Evolutionary conservation across 92 coral and sea anemone genomes (phyloP).

Genomic region (Phymanthus crucifer): DNA sequence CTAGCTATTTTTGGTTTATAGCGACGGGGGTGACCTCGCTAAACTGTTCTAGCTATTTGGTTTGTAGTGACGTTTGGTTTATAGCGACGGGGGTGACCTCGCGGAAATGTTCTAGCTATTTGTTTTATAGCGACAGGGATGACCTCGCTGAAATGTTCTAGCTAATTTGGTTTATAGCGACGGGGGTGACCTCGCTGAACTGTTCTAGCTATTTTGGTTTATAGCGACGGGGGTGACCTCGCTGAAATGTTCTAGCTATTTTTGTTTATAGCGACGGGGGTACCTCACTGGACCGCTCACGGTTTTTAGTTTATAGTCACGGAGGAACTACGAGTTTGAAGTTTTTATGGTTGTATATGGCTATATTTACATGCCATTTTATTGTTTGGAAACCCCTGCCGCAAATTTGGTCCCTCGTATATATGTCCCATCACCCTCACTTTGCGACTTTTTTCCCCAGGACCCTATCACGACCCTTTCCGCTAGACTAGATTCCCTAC

Average conservation of each 20-base stretch:
- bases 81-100: background rate
- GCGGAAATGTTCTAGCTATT: background rate
- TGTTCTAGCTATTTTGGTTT: background rate
- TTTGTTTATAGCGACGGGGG: background rate
- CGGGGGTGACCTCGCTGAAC: background rate
- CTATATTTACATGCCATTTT: too few species aligned
- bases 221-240: background rate
- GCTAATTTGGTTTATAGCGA: background rate
- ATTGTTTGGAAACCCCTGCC: too few species aligned
- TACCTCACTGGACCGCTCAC: too few species aligned
- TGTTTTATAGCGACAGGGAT: background rate
- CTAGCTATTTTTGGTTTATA: background rate
- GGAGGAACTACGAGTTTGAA: too few species aligned
- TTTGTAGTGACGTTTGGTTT: background rate
- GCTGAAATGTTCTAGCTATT: background rate
- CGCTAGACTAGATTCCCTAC: too few species aligned
- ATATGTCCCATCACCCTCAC: too few species aligned
- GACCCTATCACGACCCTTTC: too few species aligned
- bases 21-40: constrained; percentile 6
- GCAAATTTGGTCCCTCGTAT: too few species aligned
- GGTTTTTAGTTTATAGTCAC: too few species aligned
- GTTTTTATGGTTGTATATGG: too few species aligned
- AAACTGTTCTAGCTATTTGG: background rate
- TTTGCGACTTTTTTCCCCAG: too few species aligned
- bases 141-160: background rate